Percentiles rank a stretch among this genome's conserved stretches.
phyloP scores from a whole-genome alignment of 2,888 invertebrate species.

The Chrysopilus asiliformis region DNA sequence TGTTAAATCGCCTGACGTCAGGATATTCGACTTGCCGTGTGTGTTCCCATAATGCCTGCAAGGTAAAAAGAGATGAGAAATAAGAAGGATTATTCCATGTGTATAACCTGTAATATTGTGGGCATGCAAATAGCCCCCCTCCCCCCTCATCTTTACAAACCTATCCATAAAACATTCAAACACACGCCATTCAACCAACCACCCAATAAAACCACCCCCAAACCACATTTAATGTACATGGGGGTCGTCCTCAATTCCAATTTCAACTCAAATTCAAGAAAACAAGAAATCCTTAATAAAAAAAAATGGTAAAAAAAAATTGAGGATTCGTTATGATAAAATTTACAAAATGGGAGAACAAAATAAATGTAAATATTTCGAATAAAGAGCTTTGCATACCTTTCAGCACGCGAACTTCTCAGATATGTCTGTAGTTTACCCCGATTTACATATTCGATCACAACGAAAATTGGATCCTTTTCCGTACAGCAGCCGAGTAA shows the following conservation, averaged over 20 bases:
- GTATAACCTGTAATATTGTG: neutral
- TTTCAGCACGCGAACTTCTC: slow-evolving; percentile 69
- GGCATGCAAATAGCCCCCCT: neutral
- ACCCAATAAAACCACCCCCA: no score
- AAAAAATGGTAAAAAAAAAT: neutral
- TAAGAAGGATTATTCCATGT: no score
- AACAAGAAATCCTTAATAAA: neutral
- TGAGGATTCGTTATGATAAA: no score
- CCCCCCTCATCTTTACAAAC: no score
- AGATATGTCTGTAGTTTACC: slow-evolving; percentile 85
- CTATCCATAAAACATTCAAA: no score
- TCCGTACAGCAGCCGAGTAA: slow-evolving; percentile 83
- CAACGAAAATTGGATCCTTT: slow-evolving; percentile 79
- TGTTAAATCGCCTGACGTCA: slow-evolving; percentile 77
- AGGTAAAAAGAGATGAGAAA: neutral
- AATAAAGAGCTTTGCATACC: no score
- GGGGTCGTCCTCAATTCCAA: no score
- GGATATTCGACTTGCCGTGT: slow-evolving; percentile 53
- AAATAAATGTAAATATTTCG: neutral
- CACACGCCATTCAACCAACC: no score
- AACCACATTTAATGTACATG: no score
- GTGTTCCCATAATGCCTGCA: slow-evolving; percentile 35
- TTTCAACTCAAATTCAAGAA: neutral
- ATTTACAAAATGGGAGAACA: neutral
- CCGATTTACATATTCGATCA: slow-evolving; percentile 80